Conservation (phyloP, 2,888 invertebrate species). For the Cabera pusaria region DNA sequence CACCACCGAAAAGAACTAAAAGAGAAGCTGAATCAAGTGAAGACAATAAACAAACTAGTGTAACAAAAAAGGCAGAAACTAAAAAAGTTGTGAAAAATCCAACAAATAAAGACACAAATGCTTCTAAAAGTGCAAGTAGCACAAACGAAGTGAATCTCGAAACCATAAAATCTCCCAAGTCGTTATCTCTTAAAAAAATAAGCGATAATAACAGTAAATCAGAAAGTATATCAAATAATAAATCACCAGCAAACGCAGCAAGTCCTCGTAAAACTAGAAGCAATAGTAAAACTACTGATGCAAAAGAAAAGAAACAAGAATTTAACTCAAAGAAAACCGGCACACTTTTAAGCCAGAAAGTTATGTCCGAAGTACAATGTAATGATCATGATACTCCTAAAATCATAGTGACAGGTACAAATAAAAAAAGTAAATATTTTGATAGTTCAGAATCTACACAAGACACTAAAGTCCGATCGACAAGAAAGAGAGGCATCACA, state of each 20-base stretch:
- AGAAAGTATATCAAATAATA: conserved; percentile 4
- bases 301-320: conserved; percentile 28
- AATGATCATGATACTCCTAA: too few relatives aligned
- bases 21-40: conserved; percentile 17
- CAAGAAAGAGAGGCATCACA: conserved; percentile 42
- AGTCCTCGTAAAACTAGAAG: conserved; percentile 27
- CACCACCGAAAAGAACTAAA: conserved; percentile 62
- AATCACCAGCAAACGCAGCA: conserved; percentile 6
- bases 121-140: background rate
- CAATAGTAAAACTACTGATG: conserved; percentile 21
- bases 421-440: conserved; percentile 57
- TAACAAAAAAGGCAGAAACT: background rate
- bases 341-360: too few relatives aligned
- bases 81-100: too few relatives aligned
- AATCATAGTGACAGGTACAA: conserved; percentile 50
- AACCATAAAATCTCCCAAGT: conserved; percentile 13
- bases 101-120: too few relatives aligned
- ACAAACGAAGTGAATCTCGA: background rate
- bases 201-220: conserved; percentile 1
- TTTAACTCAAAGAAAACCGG: too few relatives aligned
- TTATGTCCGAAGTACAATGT: too few relatives aligned
- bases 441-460: conserved; percentile 9
- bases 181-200: conserved; percentile 16
- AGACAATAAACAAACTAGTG: background rate
- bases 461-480: conserved; percentile 26